Evolutionary conservation across 2,797 vertebrate species (phyloP).

Genomic region (Gorsachius magnificus): DNA sequence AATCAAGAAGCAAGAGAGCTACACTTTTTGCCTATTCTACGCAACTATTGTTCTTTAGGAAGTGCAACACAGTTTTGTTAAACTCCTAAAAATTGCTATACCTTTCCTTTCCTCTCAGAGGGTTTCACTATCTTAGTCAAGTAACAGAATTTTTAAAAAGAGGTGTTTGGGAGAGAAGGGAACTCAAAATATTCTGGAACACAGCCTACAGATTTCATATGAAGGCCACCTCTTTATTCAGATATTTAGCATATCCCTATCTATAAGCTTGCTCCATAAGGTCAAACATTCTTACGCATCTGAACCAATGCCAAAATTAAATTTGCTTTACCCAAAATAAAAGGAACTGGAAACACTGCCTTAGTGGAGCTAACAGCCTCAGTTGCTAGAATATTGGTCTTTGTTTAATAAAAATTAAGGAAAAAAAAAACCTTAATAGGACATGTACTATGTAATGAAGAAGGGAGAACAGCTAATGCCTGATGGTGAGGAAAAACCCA

Average conservation of each 20-base stretch:
- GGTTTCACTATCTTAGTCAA: neutral
- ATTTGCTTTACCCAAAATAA: neutral
- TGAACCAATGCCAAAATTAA: neutral
- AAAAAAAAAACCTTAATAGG: neutral
- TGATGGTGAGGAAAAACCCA: neutral
- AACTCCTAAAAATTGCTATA: neutral
- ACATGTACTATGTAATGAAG: neutral
- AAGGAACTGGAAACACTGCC: neutral
- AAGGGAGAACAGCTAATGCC: neutral
- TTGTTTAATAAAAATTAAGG: neutral
- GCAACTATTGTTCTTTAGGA: neutral
- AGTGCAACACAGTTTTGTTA: neutral
- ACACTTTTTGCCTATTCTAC: neutral
- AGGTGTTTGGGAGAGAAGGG: neutral
- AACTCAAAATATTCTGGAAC: neutral
- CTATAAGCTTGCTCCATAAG: neutral
- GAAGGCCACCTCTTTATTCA: neutral
- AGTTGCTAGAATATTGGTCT: neutral
- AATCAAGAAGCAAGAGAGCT: neutral
- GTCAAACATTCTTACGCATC: neutral
- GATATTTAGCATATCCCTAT: neutral
- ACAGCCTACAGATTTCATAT: neutral
- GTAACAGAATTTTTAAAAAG: neutral
- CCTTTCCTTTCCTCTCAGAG: neutral
- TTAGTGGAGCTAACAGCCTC: neutral